Base-by-base conservation (phyloP, 2,888 invertebrate species). In the Melanargia galathea region DNA sequence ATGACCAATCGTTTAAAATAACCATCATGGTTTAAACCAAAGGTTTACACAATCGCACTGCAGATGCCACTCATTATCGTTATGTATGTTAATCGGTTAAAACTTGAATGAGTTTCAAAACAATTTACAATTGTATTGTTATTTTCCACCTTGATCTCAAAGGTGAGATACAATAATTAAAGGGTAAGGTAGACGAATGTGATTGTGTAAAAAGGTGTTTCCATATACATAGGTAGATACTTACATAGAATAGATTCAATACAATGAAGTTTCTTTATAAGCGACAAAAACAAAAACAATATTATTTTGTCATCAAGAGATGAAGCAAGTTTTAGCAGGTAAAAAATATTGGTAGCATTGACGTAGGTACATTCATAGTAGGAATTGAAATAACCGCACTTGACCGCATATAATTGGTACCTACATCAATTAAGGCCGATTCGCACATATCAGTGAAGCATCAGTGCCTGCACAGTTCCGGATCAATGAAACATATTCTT, bases 271-370 rank as follows among this genome's bases (percentile, higher is more conserved):
- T 49, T 26, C 26, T n/a, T 26, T 26, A 26, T 2, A n/a, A 16
- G 20, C 45, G 20, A 22, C 1, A 22, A 13, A n/a, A 2, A 48
- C 13, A 48, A 48, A 49, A 49, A 16, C 26, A 49, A 26, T 30
- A 49, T 49, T 49, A 49, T 26, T 49, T 49, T 49, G 26, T 30
- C 49, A 49, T 30, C 13, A 49, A 22, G 26, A 30, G 26, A 30
- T 26, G 24, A 49, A n/a, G n/a, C 11, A 8, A 6, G 38, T 4
- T 38, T 38, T 38, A 7, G 16, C 16, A 40, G 16, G 40, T 40
- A 46, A 46, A 22, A 45, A 45, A 45, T 20, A 18, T 45, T 20
- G 45, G 20, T 45, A 10, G 45, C 20, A 45, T 20, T 45, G 45
- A 45, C 45, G 45, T n/a, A n/a, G n/a, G n/a, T n/a, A n/a, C n/a